phyloP scores from a whole-genome alignment of 2,888 invertebrate species.

The Ectemnius continuus region DNA sequence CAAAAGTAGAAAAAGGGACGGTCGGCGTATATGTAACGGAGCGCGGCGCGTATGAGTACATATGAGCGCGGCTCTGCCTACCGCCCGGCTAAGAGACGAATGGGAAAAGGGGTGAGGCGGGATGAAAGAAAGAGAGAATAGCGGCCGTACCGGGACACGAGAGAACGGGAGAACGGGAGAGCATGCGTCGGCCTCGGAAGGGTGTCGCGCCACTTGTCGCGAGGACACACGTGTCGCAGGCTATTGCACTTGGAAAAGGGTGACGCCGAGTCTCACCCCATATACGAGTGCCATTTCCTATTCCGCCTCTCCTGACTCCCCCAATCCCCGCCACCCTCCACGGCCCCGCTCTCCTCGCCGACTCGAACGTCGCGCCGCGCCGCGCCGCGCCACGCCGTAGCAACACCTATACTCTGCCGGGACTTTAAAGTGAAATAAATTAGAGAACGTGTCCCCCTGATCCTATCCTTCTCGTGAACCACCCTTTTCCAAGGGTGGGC shows the following conservation, averaged over 20 bases:
- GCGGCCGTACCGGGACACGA: not conserved
- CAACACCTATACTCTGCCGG: constrained; percentile 43
- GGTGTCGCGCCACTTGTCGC: constrained; percentile 73
- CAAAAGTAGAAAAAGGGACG: constrained; percentile 69
- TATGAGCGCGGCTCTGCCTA: not conserved
- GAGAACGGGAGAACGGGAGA: constrained; percentile 33
- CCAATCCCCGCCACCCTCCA: not conserved
- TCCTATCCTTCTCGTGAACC: constrained; percentile 20
- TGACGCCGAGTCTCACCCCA: constrained; percentile 53
- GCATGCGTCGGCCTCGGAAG: constrained; percentile 50
- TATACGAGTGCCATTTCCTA: constrained; percentile 49
- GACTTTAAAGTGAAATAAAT: constrained; percentile 76
- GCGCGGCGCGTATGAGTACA: constrained; percentile 8
- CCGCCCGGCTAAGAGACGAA: not conserved
- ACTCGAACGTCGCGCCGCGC: not conserved
- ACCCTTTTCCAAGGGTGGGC: not conserved
- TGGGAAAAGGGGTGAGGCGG: constrained; percentile 18
- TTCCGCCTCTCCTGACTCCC: constrained; percentile 38
- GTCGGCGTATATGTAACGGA: constrained; percentile 7
- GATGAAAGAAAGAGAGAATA: no score
- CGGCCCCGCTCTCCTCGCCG: not conserved
- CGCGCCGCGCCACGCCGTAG: not conserved
- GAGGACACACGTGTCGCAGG: constrained; percentile 72
- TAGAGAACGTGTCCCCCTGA: constrained; percentile 50
- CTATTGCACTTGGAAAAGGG: constrained; percentile 68